These are phyloP conservation scores for Siniperca obscura DNA, from an alignment of 2,797 vertebrate species.

Conservation along the genomic window DNA sequence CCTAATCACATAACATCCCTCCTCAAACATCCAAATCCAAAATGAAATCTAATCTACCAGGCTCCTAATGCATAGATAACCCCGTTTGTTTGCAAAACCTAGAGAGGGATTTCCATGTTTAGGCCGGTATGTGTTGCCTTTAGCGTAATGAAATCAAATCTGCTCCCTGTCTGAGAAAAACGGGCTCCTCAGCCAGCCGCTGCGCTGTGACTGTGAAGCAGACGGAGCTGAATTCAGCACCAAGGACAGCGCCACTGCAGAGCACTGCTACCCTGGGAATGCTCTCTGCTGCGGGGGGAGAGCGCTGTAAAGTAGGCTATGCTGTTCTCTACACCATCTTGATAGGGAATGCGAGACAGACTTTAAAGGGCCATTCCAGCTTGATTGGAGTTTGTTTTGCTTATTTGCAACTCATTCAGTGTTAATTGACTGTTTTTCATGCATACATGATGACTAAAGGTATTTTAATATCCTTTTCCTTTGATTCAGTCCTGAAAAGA, in stretches of 20 bases:
- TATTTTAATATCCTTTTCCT: background rate
- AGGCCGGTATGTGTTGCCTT: conserved; percentile 44
- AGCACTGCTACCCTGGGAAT: conserved; percentile 62
- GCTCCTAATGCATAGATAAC: conserved; percentile 22
- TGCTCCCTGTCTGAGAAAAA: conserved; percentile 46
- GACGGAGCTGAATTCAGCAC: conserved; percentile 79
- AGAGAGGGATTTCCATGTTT: conserved; percentile 54
- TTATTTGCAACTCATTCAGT: background rate
- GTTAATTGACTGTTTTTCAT: background rate
- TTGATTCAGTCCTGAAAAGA: background rate
- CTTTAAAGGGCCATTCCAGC: conserved; percentile 30
- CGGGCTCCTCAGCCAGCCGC: conserved; percentile 49
- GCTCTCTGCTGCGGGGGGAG: conserved; percentile 44
- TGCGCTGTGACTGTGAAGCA: conserved; percentile 57
- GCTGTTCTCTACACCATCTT: conserved; percentile 66
- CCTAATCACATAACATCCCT: background rate
- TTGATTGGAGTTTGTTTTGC: conserved; percentile 4
- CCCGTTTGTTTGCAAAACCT: conserved; percentile 12
- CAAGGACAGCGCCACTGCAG: conserved; percentile 82
- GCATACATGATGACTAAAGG: background rate
- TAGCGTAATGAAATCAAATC: conserved; percentile 56
- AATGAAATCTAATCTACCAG: background rate
- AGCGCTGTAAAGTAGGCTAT: conserved; percentile 71
- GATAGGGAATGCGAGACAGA: conserved; percentile 18
- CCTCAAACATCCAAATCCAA: conserved; percentile 8